A percentile compares a stretch with the other conserved stretches of the same genome.
Conservation (phyloP, 2,797 vertebrate species). For the Argyrosomus regius region DNA sequence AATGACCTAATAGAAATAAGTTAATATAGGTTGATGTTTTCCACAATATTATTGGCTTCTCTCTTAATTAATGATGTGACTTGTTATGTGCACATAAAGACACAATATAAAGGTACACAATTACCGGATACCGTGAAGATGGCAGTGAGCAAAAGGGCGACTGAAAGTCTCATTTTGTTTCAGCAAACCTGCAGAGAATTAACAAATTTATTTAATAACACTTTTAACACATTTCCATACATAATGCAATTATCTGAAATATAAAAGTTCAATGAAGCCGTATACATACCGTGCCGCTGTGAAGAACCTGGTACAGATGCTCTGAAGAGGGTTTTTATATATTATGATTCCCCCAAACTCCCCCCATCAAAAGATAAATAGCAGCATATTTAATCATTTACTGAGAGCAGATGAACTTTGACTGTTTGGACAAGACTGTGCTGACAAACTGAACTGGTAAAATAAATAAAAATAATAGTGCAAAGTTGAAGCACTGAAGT, state of each 20-base stretch:
- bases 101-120: background rate
- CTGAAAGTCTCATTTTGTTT: constrained; percentile 42
- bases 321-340: background rate
- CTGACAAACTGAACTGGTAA: no score
- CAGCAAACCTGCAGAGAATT: constrained; percentile 22
- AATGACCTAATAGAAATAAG: no score
- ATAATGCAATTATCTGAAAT: background rate
- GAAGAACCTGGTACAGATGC: background rate
- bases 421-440: no score
- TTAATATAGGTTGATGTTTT: no score
- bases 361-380: background rate
- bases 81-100: background rate
- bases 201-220: background rate
- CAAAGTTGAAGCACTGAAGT: no score
- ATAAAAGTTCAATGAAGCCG: background rate
- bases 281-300: constrained; percentile 5
- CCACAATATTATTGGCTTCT: no score
- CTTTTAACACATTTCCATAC: background rate
- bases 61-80: no score
- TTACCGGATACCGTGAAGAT: background rate
- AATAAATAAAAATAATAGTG: no score
- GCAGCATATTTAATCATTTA: no score
- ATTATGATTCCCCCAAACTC: background rate
- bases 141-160: background rate
- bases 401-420: no score